Base-by-base conservation (phyloP, 2,113 vertebrate genomes). In the Thryonomys swinderianus region DNA sequence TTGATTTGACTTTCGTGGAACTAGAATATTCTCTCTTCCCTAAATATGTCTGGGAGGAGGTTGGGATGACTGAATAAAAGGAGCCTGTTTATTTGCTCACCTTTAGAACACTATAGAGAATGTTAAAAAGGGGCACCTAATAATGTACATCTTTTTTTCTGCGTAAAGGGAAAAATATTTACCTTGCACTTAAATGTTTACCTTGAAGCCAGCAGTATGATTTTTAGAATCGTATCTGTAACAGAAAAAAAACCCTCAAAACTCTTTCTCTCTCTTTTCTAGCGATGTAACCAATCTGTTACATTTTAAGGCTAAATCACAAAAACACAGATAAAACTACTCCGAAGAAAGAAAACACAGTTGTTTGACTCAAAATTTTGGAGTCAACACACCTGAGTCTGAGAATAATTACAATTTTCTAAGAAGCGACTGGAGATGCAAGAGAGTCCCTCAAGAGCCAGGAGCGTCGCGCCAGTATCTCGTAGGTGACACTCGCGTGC, bases 1-100 rank as follows among this genome's bases (percentile, higher is more conserved):
- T 97, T 97, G 96, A 94, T 97, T 97, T 96, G 96, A 98, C 97
- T 98, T 97, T 88, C 53, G 93, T 96, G 96, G 97, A 97, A 96
- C 1, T 82, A 96, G 95, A 88, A 30, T 97, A 97, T 97, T 97
- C 90, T 95, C 30, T 85, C 83, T 87, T 90, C 88, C 37, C 95
- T 92, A 94, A 97, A 62, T 87, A 81, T 96, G 62, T 79, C 92
- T 96, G 76, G 74, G 88, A 97, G 48, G 87, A 23, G 23, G 51
- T n/a, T 37, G 27, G 69, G 69, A 25, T 86, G 76, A 64, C 81
- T 71, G 11, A 90, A 80, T 91, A 69, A 97, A 79, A 93, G 34
- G 45, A 95, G 13, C 48, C 81, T 95, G 42, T 95, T 98, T 95
- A 79, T 90, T 96, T 97, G 53, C 34, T 94, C 53, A n/a, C 91